These are phyloP conservation scores for Nesoenas mayeri DNA, from an alignment of 2,113 vertebrate species.

Conservation along the genomic window DNA sequence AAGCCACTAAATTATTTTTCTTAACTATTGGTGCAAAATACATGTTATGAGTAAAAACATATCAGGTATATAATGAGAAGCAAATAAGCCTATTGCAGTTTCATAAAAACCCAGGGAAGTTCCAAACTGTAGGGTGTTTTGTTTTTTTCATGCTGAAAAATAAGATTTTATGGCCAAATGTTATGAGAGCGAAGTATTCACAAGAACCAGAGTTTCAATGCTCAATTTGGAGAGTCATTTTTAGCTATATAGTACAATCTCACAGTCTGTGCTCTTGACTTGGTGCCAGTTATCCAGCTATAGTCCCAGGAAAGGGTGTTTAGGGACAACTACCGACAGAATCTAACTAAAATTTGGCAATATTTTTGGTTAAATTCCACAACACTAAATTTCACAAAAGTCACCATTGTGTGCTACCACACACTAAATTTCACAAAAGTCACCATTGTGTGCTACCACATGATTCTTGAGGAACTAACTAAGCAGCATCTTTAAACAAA, in stretches of 20 bases:
- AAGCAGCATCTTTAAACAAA: background rate
- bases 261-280: background rate
- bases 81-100: conserved; percentile 61
- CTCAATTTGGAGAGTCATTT: conserved; percentile 35
- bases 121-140: conserved; percentile 32
- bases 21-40: conserved; percentile 56
- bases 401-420: background rate
- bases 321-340: background rate
- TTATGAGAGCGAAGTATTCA: conserved; percentile 31
- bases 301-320: conserved; percentile 12
- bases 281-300: conserved; percentile 11
- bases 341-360: conserved; percentile 1
- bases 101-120: conserved; percentile 42
- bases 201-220: background rate
- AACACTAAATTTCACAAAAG: background rate
- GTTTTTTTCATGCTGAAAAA: conserved; percentile 38
- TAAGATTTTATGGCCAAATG: conserved; percentile 42
- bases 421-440: background rate
- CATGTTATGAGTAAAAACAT: conserved; percentile 63
- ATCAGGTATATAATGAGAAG: conserved; percentile 55
- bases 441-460: background rate
- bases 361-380: conserved; percentile 6
- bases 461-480: background rate
- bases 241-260: background rate
- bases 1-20: conserved; percentile 71